Base-by-base conservation (phyloP, 1,140 invertebrate species). In the Nasonia vitripennis region DNA sequence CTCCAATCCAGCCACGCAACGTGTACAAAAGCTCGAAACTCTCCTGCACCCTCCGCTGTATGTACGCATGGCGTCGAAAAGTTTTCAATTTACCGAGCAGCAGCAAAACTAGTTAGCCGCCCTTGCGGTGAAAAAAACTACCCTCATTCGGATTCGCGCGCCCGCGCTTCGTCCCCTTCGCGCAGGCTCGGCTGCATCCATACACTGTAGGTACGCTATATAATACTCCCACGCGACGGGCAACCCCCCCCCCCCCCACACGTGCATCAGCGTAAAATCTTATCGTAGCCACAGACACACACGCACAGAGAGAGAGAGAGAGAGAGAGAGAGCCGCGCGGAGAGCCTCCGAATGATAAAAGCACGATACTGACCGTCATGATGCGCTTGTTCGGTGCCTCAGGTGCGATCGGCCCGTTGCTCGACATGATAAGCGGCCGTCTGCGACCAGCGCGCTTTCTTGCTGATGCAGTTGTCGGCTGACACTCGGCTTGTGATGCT, bases 351-450 rank as follows among this genome's bases (percentile, higher is more conserved):
- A 12, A 17, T 51, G 14, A 12, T 14, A 17, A 4, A 62, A 7
- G 55, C 55, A 11, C 14, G n/a, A 41, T 70, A 88, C 89, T 67
- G 88, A 92, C 91, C 87, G 90, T 90, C 89, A 92, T 91, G 62
- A 89, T 88, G 55, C 89, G 90, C 87, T 91, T 91, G 78, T 87
- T 90, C 14, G 89, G 23, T 6, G 51, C 87, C 27, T 84, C 86
- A 80, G 88, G 82, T 41, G 11, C 41, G 20, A 62, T 7, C 14
- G 55, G 82, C 51, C 89, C 88, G 68, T 62, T 62, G 20, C 85
- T 89, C 67, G 89, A 90, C 90, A 91, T 91, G 73, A 77, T 45
- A 9, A 45, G 75, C 45, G 41, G 75, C 9, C 20, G 41, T n/a
- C 75, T 77, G 20, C 17, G 75, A 5, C 45, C 37, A 31, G 23